A percentile compares a stretch with the other conserved stretches of the same genome.
phyloP scores from a whole-genome alignment of 2,797 vertebrate species.

The Aeoliscus strigatus region DNA sequence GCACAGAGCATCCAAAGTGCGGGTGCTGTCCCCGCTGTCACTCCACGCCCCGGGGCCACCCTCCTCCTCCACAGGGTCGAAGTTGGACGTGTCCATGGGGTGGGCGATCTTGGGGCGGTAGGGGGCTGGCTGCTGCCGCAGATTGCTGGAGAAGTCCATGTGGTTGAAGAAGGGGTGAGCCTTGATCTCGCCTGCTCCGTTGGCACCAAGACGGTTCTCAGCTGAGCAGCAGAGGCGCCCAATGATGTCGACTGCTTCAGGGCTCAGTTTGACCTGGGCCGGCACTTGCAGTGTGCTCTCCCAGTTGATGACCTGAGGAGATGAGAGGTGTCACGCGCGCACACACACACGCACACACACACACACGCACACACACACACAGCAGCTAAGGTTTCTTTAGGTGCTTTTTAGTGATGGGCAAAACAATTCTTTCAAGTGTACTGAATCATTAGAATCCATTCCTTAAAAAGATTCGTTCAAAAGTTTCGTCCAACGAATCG shows the following conservation, averaged over 20 bases:
- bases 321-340: not conserved
- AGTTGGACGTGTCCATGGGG: slow-evolving; percentile 98
- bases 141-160: slow-evolving; percentile 90
- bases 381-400: too few species aligned
- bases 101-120: slow-evolving; percentile 95
- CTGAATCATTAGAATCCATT: too few species aligned
- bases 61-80: slow-evolving; percentile 96
- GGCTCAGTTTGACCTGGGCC: slow-evolving; percentile 88
- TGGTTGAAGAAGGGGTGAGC: slow-evolving; percentile 88
- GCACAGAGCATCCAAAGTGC: slow-evolving; percentile 83
- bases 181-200: slow-evolving; percentile 92
- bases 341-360: too few species aligned
- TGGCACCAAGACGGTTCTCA: slow-evolving; percentile 87
- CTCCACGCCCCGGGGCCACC: slow-evolving; percentile 80
- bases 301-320: slow-evolving; percentile 93
- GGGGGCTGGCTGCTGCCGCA: slow-evolving; percentile 91
- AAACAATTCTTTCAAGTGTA: too few species aligned
- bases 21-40: slow-evolving; percentile 85
- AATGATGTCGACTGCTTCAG: slow-evolving; percentile 91
- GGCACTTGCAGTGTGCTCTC: slow-evolving; percentile 96
- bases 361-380: too few species aligned
- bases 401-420: too few species aligned
- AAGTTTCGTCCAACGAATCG: too few species aligned
- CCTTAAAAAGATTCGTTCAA: too few species aligned
- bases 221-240: slow-evolving; percentile 90